Conservation (phyloP, 1,140 invertebrate species). For the Drepana arcuata region DNA sequence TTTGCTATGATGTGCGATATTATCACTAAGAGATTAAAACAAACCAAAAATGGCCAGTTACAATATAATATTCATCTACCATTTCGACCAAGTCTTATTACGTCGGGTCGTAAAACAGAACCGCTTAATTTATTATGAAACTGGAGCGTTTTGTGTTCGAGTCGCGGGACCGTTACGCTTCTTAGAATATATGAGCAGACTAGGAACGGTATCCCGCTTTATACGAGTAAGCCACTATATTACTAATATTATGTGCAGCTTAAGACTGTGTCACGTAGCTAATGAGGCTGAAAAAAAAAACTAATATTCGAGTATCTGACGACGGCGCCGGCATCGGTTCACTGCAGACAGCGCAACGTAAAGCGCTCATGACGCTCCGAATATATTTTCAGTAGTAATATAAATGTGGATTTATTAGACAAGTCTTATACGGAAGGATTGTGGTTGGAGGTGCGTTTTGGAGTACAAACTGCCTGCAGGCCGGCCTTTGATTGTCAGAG, state of each 20-base stretch:
- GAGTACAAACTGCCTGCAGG: slow-evolving; percentile 23
- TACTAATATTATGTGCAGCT: slow-evolving; percentile 49
- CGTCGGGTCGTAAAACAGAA: slow-evolving; percentile 35
- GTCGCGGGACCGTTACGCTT: slow-evolving; percentile 44
- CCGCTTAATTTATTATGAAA: slow-evolving; percentile 39
- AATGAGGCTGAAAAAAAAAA: slow-evolving; percentile 35
- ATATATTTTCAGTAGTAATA: slow-evolving; percentile 19
- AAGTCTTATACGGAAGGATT: slow-evolving; percentile 17
- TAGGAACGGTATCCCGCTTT: slow-evolving; percentile 45
- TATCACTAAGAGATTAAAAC: too few relatives aligned
- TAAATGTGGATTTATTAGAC: slow-evolving; percentile 18
- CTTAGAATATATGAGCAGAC: slow-evolving; percentile 40
- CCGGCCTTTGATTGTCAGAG: slow-evolving; percentile 38
- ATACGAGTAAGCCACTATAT: slow-evolving; percentile 36
- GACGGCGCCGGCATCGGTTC: slow-evolving; percentile 2
- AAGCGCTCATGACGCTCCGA: slow-evolving; percentile 26
- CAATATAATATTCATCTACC: too few relatives aligned
- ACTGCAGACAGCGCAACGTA: slow-evolving; percentile 13
- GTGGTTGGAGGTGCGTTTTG: slow-evolving; percentile 18
- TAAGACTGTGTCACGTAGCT: slow-evolving; percentile 47
- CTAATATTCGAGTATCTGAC: slow-evolving; percentile 2
- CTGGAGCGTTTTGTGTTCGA: slow-evolving; percentile 46
- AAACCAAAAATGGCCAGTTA: too few relatives aligned
- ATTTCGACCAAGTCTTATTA: slow-evolving; percentile 46
- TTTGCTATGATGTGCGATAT: too few relatives aligned